A percentile compares a stretch with the other conserved stretches of the same genome.
Conservation (phyloP, 2,113 vertebrate species). For the Mungos mungo region DNA sequence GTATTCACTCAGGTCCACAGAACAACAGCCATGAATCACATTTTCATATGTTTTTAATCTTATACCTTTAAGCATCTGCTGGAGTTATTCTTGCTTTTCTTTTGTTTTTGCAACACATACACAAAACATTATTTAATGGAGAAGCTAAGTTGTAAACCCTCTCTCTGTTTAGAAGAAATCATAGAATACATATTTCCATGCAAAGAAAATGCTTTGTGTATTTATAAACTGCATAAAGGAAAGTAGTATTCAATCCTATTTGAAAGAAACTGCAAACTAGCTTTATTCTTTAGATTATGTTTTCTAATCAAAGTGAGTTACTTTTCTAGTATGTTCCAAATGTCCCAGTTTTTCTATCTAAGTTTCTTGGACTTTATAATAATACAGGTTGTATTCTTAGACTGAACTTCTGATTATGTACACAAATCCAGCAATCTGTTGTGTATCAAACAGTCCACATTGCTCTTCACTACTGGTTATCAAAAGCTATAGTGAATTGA, state of each 20-base stretch:
- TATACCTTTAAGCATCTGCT: neutral
- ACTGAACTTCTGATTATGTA: neutral
- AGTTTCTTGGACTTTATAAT: neutral
- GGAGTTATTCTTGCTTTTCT: neutral
- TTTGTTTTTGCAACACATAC: neutral
- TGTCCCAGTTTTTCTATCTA: neutral
- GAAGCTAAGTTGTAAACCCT: conserved; percentile 11
- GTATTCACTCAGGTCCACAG: neutral
- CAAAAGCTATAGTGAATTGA: neutral
- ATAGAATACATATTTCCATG: neutral
- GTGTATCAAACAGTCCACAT: neutral
- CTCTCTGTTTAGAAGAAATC: neutral
- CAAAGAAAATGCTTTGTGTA: neutral
- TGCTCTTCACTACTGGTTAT: neutral
- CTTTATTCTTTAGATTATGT: conserved; percentile 8
- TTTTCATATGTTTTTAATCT: conserved; percentile 31
- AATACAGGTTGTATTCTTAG: neutral
- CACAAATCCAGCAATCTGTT: neutral
- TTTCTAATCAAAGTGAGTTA: conserved; percentile 44
- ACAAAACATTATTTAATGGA: conserved; percentile 21
- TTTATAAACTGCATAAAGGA: conserved; percentile 6
- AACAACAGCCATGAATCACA: neutral
- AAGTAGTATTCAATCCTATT: neutral
- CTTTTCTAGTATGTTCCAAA: conserved; percentile 19
- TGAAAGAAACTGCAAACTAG: conserved; percentile 50